phyloP scores from a whole-genome alignment of 2,888 invertebrate genomes.

The Aphodius sticticus region DNA sequence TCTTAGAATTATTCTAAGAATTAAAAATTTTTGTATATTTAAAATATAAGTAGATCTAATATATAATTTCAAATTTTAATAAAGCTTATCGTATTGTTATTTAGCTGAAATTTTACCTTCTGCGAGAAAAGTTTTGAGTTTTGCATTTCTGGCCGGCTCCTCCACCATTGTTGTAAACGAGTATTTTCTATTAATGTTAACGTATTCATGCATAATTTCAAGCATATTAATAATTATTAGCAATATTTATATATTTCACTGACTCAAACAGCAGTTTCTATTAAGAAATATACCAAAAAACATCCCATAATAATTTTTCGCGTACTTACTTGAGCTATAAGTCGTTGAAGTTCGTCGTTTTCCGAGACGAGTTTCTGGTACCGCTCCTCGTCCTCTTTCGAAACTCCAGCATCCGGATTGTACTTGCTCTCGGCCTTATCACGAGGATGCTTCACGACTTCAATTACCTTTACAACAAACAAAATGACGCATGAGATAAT shows the following conservation, averaged over 20 bases:
- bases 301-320: not conserved
- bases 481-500: not conserved
- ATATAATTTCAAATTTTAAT: too few relatives aligned
- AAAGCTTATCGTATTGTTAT: too few relatives aligned
- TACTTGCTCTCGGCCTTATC: slow-evolving; percentile 90
- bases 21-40: too few relatives aligned
- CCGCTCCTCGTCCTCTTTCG: slow-evolving; percentile 93
- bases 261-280: not conserved
- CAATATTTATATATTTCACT: not conserved
- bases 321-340: slow-evolving; percentile 84
- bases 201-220: not conserved
- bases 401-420: slow-evolving; percentile 81
- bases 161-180: not conserved
- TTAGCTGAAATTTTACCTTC: too few relatives aligned
- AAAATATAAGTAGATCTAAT: too few relatives aligned
- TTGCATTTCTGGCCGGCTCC: too few relatives aligned
- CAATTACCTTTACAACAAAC: slow-evolving; percentile 75
- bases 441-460: slow-evolving; percentile 87
- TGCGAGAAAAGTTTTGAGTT: too few relatives aligned
- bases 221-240: not conserved
- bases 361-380: slow-evolving; percentile 92
- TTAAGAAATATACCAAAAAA: too few relatives aligned
- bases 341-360: slow-evolving; percentile 95
- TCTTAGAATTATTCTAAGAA: too few relatives aligned
- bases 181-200: not conserved